Evolutionary conservation across 2,113 vertebrate species (phyloP).

Genomic region (Podilymbus podiceps): DNA sequence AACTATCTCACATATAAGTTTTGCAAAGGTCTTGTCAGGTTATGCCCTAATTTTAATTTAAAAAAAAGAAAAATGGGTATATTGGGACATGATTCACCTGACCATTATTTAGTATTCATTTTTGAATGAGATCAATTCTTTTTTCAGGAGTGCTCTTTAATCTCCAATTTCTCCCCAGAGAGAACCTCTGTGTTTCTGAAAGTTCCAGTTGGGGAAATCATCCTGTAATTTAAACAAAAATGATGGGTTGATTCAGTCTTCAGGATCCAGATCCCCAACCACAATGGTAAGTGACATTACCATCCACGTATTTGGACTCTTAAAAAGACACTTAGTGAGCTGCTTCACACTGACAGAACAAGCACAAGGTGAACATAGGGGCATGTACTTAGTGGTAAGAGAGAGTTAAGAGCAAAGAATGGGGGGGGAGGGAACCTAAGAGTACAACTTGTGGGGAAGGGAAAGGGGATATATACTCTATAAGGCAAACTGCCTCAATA

Average conservation of each 20-base stretch:
- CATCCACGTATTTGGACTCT: neutral
- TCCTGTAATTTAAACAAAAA: neutral
- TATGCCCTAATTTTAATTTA: neutral
- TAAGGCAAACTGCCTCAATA: neutral
- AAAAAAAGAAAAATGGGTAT: accelerated
- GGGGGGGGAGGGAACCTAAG: neutral
- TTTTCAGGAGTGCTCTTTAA: neutral
- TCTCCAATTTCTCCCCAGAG: neutral
- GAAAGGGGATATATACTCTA: neutral
- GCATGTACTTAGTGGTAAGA: neutral
- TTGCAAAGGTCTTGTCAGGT: neutral
- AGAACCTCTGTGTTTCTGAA: neutral
- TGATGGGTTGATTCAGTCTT: neutral
- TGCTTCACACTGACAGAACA: neutral
- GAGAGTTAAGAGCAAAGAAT: neutral
- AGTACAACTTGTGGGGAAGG: neutral
- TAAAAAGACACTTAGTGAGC: neutral
- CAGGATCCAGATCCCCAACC: neutral
- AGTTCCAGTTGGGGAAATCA: neutral
- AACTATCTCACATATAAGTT: neutral
- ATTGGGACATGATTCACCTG: neutral
- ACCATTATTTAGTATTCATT: neutral
- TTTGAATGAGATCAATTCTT: neutral
- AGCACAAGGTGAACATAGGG: neutral
- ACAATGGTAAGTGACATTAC: neutral